A percentile compares a stretch with the other conserved stretches of the same genome.
phyloP scores from a whole-genome alignment of 1,140 invertebrate genomes.

The Drosophila nikananu region DNA sequence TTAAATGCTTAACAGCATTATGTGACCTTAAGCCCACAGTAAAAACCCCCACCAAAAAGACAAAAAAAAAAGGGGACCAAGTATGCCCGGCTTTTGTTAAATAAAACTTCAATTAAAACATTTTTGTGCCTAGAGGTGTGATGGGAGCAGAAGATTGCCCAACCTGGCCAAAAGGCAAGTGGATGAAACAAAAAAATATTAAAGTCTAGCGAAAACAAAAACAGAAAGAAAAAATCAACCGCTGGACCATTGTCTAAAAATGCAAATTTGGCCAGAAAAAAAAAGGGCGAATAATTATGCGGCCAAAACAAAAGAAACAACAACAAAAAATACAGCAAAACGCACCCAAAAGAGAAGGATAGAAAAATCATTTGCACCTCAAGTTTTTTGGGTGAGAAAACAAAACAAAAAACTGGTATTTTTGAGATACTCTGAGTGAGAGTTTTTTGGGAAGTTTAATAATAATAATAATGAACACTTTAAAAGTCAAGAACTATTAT shows the following conservation, averaged over 20 bases:
- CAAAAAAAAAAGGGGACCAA: constrained; percentile 1
- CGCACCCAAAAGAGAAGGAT: constrained; percentile 16
- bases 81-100: constrained; percentile 60
- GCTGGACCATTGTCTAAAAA: constrained; percentile 73
- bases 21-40: constrained; percentile 46
- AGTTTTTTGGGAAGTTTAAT: constrained; percentile 4
- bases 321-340: not conserved
- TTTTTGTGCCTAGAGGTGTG: constrained; percentile 55
- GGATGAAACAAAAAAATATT: constrained; percentile 20
- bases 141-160: constrained; percentile 60
- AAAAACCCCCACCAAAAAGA: not conserved
- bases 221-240: constrained; percentile 49
- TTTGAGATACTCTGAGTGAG: constrained; percentile 15
- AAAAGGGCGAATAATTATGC: constrained; percentile 78
- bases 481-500: not conserved
- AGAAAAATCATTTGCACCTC: constrained; percentile 70
- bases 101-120: constrained; percentile 82
- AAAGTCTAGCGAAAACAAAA: constrained; percentile 18
- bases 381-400: constrained; percentile 51
- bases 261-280: constrained; percentile 70
- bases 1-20: constrained; percentile 82
- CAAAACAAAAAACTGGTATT: constrained; percentile 37
- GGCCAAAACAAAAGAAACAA: constrained; percentile 47
- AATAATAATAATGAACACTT: not conserved
- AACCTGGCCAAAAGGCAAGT: constrained; percentile 54